phyloP scores from a whole-genome alignment of 2,888 invertebrate genomes.

The Pyrrhia umbra region DNA sequence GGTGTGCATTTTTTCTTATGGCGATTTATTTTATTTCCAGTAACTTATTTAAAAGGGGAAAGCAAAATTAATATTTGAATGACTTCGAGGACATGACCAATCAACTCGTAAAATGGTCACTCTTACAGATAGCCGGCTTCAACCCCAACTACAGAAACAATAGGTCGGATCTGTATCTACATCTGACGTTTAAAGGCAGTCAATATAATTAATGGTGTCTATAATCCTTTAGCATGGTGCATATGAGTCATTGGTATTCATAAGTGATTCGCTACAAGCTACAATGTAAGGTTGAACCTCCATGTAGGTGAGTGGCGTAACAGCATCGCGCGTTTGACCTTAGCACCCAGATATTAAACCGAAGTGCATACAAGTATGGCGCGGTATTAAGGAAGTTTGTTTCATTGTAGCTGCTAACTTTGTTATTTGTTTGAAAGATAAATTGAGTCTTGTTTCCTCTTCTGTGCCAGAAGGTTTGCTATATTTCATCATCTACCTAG shows the following conservation, averaged over 20 bases:
- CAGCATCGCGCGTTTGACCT: slow-evolving; percentile 39
- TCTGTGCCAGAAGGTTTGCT: background rate
- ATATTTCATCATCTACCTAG: background rate
- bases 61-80: no score
- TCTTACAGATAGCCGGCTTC: no score
- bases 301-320: slow-evolving; percentile 39
- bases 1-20: no score
- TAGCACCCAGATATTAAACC: slow-evolving; percentile 39
- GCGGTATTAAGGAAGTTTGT: slow-evolving; percentile 41
- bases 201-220: slow-evolving; percentile 11
- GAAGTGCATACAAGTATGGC: slow-evolving; percentile 30
- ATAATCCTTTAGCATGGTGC: slow-evolving; percentile 15
- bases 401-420: background rate
- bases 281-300: slow-evolving; percentile 56
- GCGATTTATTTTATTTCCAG: no score
- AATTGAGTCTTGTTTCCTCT: background rate
- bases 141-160: no score
- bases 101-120: no score
- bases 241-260: slow-evolving; percentile 52
- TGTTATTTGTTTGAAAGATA: background rate
- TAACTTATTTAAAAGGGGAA: no score
- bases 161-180: no score
- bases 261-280: slow-evolving; percentile 37
- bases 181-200: background rate
- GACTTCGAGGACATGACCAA: no score